Percentiles rank a stretch among this genome's conserved stretches.
Evolutionary conservation across 2,113 vertebrate species (phyloP).

Genomic region (Urocitellus parryii): DNA sequence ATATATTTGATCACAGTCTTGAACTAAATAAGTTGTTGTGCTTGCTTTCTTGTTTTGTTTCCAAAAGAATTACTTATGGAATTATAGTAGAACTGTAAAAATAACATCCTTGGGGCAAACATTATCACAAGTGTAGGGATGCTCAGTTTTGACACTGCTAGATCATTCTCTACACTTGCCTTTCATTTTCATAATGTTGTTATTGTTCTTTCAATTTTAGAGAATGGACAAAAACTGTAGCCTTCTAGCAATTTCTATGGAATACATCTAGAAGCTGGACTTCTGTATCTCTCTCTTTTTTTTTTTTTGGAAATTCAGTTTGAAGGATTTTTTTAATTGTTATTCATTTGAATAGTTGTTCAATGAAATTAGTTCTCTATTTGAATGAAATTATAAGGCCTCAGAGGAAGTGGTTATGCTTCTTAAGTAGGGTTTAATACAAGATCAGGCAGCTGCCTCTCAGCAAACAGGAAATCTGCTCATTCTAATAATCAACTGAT

Average conservation of each 20-base stretch:
- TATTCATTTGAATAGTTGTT: conserved; percentile 35
- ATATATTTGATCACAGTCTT: conserved; percentile 19
- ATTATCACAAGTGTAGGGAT: not conserved
- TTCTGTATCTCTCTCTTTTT: not conserved
- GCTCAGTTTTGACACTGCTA: not conserved
- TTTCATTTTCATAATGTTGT: conserved; percentile 9
- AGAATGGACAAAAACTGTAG: conserved; percentile 5
- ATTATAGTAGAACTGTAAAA: conserved; percentile 25
- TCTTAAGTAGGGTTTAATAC: conserved; percentile 55
- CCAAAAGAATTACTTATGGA: conserved; percentile 53
- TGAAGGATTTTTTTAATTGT: not conserved
- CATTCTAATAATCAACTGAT: conserved; percentile 56
- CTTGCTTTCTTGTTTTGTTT: conserved; percentile 56
- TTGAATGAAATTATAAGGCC: conserved; percentile 64
- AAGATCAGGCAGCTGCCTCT: conserved; percentile 64
- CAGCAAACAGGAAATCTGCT: conserved; percentile 48
- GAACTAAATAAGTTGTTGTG: conserved; percentile 15
- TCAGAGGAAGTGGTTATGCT: conserved; percentile 61
- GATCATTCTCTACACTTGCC: not conserved
- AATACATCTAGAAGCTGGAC: conserved; percentile 16
- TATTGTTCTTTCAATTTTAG: conserved; percentile 33
- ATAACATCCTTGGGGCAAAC: not conserved
- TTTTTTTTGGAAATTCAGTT: conserved; percentile 34
- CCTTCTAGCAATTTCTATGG: conserved; percentile 15
- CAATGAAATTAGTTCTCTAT: conserved; percentile 51